Conservation (phyloP, 1,140 invertebrate genomes). For the Acyrthosiphon pisum region DNA sequence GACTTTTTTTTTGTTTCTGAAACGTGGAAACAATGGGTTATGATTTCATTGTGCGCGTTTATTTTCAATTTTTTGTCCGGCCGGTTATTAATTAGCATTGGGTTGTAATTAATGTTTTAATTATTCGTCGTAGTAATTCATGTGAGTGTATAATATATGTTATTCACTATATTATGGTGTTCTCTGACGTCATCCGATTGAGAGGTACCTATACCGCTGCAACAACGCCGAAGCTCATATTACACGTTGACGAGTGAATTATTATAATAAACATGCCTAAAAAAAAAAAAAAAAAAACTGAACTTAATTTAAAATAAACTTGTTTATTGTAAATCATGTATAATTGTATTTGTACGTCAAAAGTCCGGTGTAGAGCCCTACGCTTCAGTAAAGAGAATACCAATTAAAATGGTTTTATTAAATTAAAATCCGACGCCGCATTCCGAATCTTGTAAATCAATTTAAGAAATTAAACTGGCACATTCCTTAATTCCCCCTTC, state of each 20-base stretch:
- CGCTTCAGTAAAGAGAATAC: neutral
- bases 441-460: conserved; percentile 48
- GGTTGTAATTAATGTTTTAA: neutral
- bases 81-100: conserved; percentile 9
- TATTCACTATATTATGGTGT: neutral
- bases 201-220: neutral
- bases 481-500: neutral
- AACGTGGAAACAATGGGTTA: neutral
- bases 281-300: neutral
- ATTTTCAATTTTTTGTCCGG: neutral
- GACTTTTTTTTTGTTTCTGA: neutral
- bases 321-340: conserved; percentile 11
- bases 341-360: neutral
- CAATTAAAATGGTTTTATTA: conserved; percentile 42
- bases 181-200: neutral
- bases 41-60: neutral
- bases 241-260: neutral
- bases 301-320: neutral
- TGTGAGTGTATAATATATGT: neutral
- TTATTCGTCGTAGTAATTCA: neutral
- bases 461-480: conserved; percentile 42
- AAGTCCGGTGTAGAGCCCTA: neutral
- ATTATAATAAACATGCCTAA: neutral
- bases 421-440: conserved; percentile 21
- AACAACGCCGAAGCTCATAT: neutral